Evolutionary conservation across 1,140 invertebrate genomes (phyloP).

Genomic region (Lasaia peninsularis): DNA sequence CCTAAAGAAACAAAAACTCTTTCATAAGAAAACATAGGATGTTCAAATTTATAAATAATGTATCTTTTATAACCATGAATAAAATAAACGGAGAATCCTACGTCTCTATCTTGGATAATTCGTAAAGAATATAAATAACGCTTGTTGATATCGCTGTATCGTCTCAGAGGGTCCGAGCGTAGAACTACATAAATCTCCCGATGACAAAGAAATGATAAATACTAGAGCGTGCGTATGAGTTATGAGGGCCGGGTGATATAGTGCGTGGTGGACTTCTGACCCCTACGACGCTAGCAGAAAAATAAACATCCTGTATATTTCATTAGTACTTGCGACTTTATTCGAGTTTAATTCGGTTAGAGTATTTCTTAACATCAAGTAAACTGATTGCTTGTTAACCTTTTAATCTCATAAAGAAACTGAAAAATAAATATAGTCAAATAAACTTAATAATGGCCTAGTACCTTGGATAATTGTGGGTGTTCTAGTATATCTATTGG

Average conservation of each 20-base stretch:
- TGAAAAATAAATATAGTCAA: too few relatives aligned
- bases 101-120: slow-evolving; percentile 1
- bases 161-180: slow-evolving; percentile 32
- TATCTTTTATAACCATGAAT: not conserved
- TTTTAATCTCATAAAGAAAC: too few relatives aligned
- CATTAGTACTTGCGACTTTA: not conserved
- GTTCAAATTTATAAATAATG: too few relatives aligned
- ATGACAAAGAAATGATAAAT: slow-evolving; percentile 58
- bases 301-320: not conserved
- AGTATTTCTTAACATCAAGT: too few relatives aligned
- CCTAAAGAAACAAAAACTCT: too few relatives aligned
- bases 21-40: too few relatives aligned
- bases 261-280: slow-evolving; percentile 29
- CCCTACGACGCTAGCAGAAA: not conserved
- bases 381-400: too few relatives aligned
- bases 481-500: too few relatives aligned
- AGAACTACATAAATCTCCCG: slow-evolving; percentile 38
- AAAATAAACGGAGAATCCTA: not conserved
- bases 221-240: slow-evolving; percentile 36
- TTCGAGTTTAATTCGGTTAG: too few relatives aligned
- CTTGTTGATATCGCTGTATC: slow-evolving; percentile 35
- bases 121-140: slow-evolving; percentile 33
- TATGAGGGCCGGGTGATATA: slow-evolving; percentile 37
- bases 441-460: too few relatives aligned
- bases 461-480: too few relatives aligned